A percentile compares a stretch with the other conserved stretches of the same genome.
Conservation (phyloP, 2,113 vertebrate species). For the Chelonoidis abingdonii region DNA sequence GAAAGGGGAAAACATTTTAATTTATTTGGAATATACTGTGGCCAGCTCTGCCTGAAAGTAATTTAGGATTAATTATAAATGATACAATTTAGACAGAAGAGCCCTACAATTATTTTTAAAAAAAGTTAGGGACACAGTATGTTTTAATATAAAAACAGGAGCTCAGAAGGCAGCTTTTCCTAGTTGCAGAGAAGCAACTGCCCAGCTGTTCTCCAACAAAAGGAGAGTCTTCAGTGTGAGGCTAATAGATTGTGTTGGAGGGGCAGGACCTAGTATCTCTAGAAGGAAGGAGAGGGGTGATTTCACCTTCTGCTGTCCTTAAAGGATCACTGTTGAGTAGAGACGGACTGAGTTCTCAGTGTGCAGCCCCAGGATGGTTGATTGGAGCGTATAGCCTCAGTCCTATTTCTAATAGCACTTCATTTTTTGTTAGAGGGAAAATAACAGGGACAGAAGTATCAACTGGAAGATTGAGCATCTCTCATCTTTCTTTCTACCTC, state of each 20-base stretch:
- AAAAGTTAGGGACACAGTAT: neutral
- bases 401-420: neutral
- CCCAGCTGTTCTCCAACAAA: neutral
- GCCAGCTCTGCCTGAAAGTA: neutral
- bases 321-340: neutral
- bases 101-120: neutral
- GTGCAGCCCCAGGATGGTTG: neutral
- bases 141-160: neutral
- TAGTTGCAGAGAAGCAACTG: neutral
- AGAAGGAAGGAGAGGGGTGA: neutral
- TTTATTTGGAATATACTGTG: neutral
- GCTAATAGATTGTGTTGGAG: neutral
- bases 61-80: neutral
- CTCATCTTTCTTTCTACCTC: neutral
- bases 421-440: neutral
- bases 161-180: neutral
- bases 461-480: neutral
- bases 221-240: neutral
- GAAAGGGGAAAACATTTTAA: neutral
- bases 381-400: neutral
- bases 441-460: neutral
- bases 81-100: neutral
- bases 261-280: neutral
- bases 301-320: neutral
- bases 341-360: neutral